Conservation (phyloP, 2,113 vertebrate species). For the Plotosus lineatus region DNA sequence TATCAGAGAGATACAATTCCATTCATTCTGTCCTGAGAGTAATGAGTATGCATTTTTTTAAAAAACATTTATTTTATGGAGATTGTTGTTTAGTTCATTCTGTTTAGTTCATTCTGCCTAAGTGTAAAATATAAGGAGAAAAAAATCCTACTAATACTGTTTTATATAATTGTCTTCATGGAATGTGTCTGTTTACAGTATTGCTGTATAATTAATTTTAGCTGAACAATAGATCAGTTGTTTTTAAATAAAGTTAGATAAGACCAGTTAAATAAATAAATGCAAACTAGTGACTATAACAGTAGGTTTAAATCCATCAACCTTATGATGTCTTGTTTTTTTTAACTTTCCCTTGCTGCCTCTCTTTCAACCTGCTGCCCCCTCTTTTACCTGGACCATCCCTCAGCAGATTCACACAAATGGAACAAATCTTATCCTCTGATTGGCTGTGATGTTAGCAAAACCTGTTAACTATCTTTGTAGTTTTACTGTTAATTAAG, state of each 20-base stretch:
- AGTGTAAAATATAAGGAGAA: neutral
- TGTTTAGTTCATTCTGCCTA: constrained; percentile 5
- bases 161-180: neutral
- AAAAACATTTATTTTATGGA: neutral
- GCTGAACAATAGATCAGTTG: neutral
- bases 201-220: neutral
- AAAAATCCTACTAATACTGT: neutral
- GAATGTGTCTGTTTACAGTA: neutral
- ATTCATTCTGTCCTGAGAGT: neutral
- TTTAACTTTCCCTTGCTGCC: constrained; percentile 19
- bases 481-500: constrained; percentile 53
- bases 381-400: constrained; percentile 16
- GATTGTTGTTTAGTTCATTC: constrained; percentile 10
- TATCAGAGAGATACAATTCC: too few relatives aligned
- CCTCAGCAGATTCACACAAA: neutral
- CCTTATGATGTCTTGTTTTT: constrained; percentile 15
- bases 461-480: constrained; percentile 6
- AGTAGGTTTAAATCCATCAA: constrained; percentile 27
- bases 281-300: constrained; percentile 32
- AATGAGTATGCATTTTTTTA: neutral
- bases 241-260: neutral
- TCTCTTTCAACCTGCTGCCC: constrained; percentile 43
- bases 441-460: constrained; percentile 27
- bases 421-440: constrained; percentile 14
- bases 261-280: neutral